Base-by-base conservation (phyloP, 37 sponge, comb jelly and placozoan species). In the Dysidea cf. avara region DNA sequence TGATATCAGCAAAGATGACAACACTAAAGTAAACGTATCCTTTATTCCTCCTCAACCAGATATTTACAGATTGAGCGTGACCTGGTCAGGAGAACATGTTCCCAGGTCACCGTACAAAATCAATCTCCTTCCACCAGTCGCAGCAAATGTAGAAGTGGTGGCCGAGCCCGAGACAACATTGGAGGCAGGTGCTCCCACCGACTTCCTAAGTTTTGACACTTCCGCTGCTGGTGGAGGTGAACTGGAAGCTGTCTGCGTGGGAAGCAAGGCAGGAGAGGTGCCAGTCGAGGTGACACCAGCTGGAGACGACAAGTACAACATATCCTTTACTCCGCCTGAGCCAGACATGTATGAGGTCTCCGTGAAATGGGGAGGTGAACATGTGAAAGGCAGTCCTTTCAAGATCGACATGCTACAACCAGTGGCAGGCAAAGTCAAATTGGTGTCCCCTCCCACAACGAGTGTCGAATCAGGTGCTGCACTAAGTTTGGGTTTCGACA, bases 331-430 rank as follows among this genome's bases (percentile, higher is more conserved):
- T 31, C 71, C 82, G 3, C 26, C 30, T 0, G 32, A 65, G 22
- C 76, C 82, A 5, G 87, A 87, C 36, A 61, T 57, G 16, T 87
- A 81, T 37, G 55, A 49, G 2, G 68, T 87, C 20, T 56, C 61
- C 46, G 65, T 87, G 32, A 29, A 56, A 72, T 87, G 82, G 75
- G 72, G 78, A 1, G 84, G 48, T n/a, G 85, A 83, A 40, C 52
- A 77, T 32, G 82, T 87, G 6, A 77, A 82, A 0, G 78, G 73
- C 2, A 81, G 78, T 0, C 87, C 87, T 14, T 81, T 87, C 68
- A 63, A 66, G 51, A 66, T 90, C 5, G 76, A 83, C 64, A 74
- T 70, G 7, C 74, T 69, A 16, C 84, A 84, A 16, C 18, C 59
- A 9, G 60, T 83, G 2, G 74, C 74, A 22, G 43, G 63, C 22